A percentile compares a stretch with the other conserved stretches of the same genome.
phyloP scores from a whole-genome alignment of 2,797 vertebrate species.

The Arctocebus calabarensis region DNA sequence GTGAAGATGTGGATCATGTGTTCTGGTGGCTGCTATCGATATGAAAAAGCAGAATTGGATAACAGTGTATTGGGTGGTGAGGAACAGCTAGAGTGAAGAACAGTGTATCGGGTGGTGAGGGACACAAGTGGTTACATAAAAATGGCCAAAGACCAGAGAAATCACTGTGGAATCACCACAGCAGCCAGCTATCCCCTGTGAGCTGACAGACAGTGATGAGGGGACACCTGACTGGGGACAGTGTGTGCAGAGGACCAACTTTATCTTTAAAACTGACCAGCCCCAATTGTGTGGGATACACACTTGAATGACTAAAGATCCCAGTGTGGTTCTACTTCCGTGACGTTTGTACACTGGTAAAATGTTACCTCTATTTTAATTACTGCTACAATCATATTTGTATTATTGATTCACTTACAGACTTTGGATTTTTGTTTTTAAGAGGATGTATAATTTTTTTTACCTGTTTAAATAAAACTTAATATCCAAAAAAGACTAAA shows the following conservation, averaged over 20 bases:
- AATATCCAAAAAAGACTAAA: not conserved
- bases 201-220: no score
- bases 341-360: no score
- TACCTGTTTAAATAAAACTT: conserved; percentile 84
- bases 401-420: conserved; percentile 76
- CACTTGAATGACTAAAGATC: conserved; percentile 68
- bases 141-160: conserved; percentile 94
- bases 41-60: conserved; percentile 87
- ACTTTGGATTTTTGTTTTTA: conserved; percentile 48
- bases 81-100: conserved; percentile 95
- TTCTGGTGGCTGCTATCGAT: conserved; percentile 94
- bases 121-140: conserved; percentile 93
- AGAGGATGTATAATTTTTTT: not conserved
- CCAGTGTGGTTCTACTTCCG: conserved; percentile 51
- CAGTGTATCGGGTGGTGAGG: conserved; percentile 97
- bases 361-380: no score
- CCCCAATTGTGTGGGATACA: conserved; percentile 67
- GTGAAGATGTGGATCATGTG: conserved; percentile 71
- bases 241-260: conserved; percentile 52
- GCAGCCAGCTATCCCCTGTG: conserved; percentile 91
- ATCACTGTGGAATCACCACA: conserved; percentile 95
- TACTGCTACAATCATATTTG: conserved; percentile 77
- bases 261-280: conserved; percentile 71
- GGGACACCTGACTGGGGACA: not conserved
- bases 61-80: conserved; percentile 95